phyloP scores from a whole-genome alignment of 2,888 invertebrate genomes.

The Phyto melanocephala region DNA sequence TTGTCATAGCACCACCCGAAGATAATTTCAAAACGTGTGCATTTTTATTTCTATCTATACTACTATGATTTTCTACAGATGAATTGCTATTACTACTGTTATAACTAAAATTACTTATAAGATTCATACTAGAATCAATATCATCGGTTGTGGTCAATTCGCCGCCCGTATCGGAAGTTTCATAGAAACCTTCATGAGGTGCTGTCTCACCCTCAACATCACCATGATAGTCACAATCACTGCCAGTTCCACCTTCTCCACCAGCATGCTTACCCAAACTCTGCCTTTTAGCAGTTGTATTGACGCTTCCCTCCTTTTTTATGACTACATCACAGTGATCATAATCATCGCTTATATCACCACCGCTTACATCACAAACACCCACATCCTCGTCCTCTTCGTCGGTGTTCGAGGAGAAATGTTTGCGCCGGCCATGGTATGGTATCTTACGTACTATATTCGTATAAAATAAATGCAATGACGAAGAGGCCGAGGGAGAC shows the following conservation, averaged over 20 bases:
- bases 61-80: conserved; percentile 74
- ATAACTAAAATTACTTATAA: conserved; percentile 78
- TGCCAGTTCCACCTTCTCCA: conserved; percentile 66
- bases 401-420: conserved; percentile 72
- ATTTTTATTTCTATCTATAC: conserved; percentile 65
- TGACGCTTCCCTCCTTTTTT: conserved; percentile 32
- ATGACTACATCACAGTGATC: conserved; percentile 72
- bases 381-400: conserved; percentile 73
- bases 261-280: not conserved
- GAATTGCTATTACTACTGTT: conserved; percentile 79
- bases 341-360: conserved; percentile 75
- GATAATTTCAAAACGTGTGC: conserved; percentile 67
- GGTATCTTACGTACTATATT: conserved; percentile 73
- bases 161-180: conserved; percentile 77
- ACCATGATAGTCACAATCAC: conserved; percentile 75
- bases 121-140: conserved; percentile 76
- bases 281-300: not conserved
- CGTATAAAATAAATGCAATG: conserved; percentile 73
- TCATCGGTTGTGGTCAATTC: conserved; percentile 74
- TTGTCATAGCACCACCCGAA: conserved; percentile 34
- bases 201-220: conserved; percentile 68
- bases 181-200: conserved; percentile 75
- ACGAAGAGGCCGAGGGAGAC: conserved; percentile 73
- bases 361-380: conserved; percentile 75
- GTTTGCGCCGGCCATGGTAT: conserved; percentile 62